These are phyloP conservation scores for Hippopotamus amphibius DNA, from an alignment of 2,113 vertebrate genomes.

Conservation along the genomic window DNA sequence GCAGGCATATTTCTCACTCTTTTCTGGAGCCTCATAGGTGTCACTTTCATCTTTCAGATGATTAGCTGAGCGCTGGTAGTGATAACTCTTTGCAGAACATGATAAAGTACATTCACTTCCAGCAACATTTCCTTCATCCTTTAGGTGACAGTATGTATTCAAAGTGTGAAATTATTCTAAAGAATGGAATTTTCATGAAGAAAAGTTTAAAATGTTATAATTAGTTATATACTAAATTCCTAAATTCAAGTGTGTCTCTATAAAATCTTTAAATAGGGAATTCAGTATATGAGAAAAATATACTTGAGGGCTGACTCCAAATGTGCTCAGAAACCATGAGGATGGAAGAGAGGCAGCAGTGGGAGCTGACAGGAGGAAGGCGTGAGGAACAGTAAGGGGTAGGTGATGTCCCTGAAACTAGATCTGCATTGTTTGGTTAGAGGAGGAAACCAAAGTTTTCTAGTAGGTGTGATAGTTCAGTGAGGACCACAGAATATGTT, in stretches of 20 bases:
- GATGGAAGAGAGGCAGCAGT: background rate
- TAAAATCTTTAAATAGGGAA: background rate
- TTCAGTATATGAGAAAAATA: background rate
- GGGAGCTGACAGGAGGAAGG: background rate
- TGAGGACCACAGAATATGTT: background rate
- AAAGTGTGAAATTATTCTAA: background rate
- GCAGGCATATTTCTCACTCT: background rate
- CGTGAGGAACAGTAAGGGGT: accelerated
- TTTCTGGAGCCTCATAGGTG: background rate
- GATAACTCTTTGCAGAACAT: background rate
- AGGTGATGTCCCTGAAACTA: background rate
- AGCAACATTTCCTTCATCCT: background rate
- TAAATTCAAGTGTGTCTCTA: background rate
- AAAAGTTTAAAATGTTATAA: background rate
- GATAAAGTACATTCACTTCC: background rate
- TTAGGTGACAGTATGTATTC: background rate
- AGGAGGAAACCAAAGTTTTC: background rate
- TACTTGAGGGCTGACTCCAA: background rate
- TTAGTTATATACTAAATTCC: background rate
- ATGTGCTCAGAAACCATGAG: background rate
- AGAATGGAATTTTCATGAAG: background rate
- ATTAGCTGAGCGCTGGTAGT: background rate
- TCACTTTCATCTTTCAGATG: background rate
- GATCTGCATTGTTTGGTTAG: background rate
- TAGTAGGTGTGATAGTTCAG: background rate